Evolutionary conservation across 2,797 vertebrate species (phyloP).

Genomic region (Hyperoplus immaculatus): DNA sequence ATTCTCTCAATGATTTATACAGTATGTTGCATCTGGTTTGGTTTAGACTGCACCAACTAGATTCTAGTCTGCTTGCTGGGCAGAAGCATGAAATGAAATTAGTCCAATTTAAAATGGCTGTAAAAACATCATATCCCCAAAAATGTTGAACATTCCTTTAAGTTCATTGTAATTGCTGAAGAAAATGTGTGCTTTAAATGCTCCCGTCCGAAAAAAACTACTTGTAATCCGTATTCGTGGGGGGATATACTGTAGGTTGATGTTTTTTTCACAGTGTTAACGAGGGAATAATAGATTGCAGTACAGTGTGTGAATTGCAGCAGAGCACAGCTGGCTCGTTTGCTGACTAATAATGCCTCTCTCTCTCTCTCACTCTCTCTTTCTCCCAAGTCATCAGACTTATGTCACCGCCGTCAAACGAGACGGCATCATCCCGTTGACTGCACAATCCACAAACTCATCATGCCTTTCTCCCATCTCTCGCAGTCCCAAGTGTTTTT

Average conservation of each 20-base stretch:
- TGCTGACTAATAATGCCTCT: conserved; percentile 73
- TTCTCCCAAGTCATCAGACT: conserved; percentile 68
- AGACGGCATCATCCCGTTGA: conserved; percentile 53
- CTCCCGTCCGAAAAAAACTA: background rate
- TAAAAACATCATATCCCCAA: no score
- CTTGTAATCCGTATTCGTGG: background rate
- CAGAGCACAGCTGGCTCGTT: conserved; percentile 70
- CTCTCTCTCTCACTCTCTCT: conserved; percentile 27
- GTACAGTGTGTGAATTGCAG: conserved; percentile 29
- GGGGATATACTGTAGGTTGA: background rate
- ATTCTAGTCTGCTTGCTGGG: no score
- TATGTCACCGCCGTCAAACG: conserved; percentile 62
- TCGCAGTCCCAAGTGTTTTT: conserved; percentile 26
- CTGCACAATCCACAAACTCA: conserved; percentile 66
- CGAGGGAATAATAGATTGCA: conserved; percentile 33
- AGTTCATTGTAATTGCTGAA: background rate
- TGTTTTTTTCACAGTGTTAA: background rate
- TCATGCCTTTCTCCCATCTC: conserved; percentile 54
- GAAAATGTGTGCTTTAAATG: background rate
- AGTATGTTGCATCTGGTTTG: no score
- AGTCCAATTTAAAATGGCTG: no score
- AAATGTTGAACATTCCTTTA: no score
- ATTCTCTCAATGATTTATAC: no score
- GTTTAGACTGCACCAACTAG: no score
- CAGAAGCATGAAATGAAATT: no score